Percentiles rank a stretch among this genome's conserved stretches.
phyloP scores from a whole-genome alignment of 2,888 invertebrate species.

The Ectemnius lituratus region DNA sequence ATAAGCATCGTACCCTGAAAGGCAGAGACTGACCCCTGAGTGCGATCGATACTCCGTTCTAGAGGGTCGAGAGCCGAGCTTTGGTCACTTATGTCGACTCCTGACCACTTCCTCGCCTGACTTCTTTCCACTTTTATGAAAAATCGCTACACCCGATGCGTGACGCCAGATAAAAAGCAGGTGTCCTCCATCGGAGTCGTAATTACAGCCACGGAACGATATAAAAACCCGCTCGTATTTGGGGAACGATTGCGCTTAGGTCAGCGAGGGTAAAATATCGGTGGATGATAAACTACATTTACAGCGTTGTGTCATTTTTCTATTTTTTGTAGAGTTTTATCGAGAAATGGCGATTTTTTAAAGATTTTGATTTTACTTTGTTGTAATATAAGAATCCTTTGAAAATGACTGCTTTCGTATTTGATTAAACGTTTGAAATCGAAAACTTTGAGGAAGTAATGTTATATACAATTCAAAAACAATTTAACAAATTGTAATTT shows the following conservation, averaged over 20 bases:
- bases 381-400: too few relatives aligned
- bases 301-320: too few relatives aligned
- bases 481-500: too few relatives aligned
- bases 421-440: too few relatives aligned
- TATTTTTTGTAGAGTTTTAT: too few relatives aligned
- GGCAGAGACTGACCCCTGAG: conserved; percentile 64
- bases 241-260: not conserved
- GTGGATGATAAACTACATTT: too few relatives aligned
- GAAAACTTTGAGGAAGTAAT: too few relatives aligned
- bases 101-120: conserved; percentile 46
- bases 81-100: conserved; percentile 47
- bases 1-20: conserved; percentile 68
- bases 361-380: too few relatives aligned
- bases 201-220: conserved; percentile 21
- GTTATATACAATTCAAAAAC: too few relatives aligned
- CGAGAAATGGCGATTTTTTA: too few relatives aligned
- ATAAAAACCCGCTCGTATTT: not conserved
- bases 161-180: conserved; percentile 30
- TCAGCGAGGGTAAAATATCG: too few relatives aligned
- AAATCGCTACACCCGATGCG: conserved; percentile 34
- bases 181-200: not conserved
- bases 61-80: conserved; percentile 52
- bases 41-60: conserved; percentile 59
- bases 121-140: conserved; percentile 45
- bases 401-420: too few relatives aligned